Percentiles rank a stretch among this genome's conserved stretches.
Evolutionary conservation across 2,797 vertebrate species (phyloP).

Genomic region (Phrynocephalus guinanensis): DNA sequence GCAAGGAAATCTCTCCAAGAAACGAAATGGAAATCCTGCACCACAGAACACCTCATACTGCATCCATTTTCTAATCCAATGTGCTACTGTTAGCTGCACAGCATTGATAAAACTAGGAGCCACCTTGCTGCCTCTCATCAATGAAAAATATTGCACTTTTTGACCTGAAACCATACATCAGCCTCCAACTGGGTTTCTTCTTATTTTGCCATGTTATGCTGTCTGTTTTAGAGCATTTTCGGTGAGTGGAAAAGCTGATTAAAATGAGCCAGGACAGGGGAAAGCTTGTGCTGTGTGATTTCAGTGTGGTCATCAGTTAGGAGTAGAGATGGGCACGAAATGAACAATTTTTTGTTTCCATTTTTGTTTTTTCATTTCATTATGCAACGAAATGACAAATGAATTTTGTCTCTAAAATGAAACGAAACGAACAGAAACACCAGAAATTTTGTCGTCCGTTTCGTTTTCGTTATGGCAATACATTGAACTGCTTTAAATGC

Average conservation of each 20-base stretch:
- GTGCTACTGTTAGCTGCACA: constrained; percentile 51
- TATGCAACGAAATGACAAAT: no score
- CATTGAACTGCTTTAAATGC: no score
- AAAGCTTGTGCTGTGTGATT: constrained; percentile 22
- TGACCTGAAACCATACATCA: constrained; percentile 45
- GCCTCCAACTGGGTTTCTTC: constrained; percentile 36
- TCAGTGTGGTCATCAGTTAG: background rate
- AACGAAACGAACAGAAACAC: no score
- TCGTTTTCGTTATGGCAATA: no score
- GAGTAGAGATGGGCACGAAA: no score
- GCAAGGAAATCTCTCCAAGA: constrained; percentile 65
- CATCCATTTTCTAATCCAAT: constrained; percentile 52
- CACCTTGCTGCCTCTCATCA: constrained; percentile 49
- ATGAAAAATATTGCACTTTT: constrained; percentile 49
- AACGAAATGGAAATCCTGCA: constrained; percentile 66
- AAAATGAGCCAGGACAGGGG: constrained; percentile 36
- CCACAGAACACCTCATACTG: constrained; percentile 65
- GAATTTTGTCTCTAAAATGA: no score
- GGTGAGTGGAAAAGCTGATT: constrained; percentile 4
- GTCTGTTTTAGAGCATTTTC: background rate
- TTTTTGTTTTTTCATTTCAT: no score
- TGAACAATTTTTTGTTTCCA: no score
- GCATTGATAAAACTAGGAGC: constrained; percentile 58
- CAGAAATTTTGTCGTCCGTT: no score
- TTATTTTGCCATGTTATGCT: constrained; percentile 34